Percentiles rank a stretch among this genome's conserved stretches.
These are phyloP conservation scores for Lycodopsis pacificus DNA, from an alignment of 2,797 vertebrate species.

Conservation along the genomic window DNA sequence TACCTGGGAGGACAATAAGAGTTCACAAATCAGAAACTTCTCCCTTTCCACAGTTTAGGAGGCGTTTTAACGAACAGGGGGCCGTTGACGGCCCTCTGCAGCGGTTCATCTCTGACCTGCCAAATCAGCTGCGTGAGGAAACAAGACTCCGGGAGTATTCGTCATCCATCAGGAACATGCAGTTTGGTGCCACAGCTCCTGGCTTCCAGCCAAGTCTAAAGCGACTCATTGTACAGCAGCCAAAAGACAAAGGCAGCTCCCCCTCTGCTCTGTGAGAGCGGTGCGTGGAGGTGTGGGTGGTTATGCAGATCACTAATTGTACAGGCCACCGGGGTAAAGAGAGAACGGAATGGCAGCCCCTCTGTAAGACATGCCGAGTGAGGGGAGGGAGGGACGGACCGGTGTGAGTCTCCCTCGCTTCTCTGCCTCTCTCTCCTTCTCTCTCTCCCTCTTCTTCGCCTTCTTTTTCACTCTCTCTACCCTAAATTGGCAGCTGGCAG, in stretches of 20 bases:
- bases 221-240: conserved; percentile 76
- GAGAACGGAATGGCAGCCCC: conserved; percentile 76
- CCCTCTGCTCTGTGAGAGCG: conserved; percentile 61
- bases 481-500: conserved; percentile 94
- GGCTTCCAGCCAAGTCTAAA: conserved; percentile 74
- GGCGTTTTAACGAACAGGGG: conserved; percentile 55
- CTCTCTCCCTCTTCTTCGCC: conserved; percentile 59
- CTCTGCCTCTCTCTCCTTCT: background rate
- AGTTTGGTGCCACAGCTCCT: conserved; percentile 66
- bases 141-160: conserved; percentile 65
- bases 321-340: conserved; percentile 77
- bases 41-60: conserved; percentile 46
- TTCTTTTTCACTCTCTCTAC: conserved; percentile 75
- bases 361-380: conserved; percentile 79
- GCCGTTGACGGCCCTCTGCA: conserved; percentile 29
- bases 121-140: conserved; percentile 65
- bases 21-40: conserved; percentile 54
- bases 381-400: conserved; percentile 75
- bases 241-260: conserved; percentile 80
- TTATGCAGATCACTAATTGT: conserved; percentile 84
- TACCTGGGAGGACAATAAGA: conserved; percentile 66
- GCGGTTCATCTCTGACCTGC: conserved; percentile 64
- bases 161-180: conserved; percentile 70
- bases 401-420: conserved; percentile 76
- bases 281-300: conserved; percentile 79